These are phyloP conservation scores for Pedetes capensis DNA, from an alignment of 2,113 vertebrate species.

Conservation along the genomic window DNA sequence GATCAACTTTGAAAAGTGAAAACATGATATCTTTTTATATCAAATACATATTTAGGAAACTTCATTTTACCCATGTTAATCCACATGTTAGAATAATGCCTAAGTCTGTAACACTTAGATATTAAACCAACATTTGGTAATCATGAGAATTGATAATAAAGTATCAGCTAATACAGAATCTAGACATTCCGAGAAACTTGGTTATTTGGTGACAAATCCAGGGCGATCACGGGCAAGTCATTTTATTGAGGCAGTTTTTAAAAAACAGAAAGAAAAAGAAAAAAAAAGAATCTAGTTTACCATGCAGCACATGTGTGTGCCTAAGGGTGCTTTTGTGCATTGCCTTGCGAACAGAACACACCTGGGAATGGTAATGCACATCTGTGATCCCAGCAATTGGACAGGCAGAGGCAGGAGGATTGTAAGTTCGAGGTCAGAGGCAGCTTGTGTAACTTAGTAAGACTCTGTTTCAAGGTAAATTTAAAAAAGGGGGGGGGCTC, in stretches of 20 bases:
- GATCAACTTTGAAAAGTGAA: constrained; percentile 49
- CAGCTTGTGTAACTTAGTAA: no score
- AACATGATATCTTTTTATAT: constrained; percentile 53
- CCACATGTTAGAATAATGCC: neutral
- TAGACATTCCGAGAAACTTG: neutral
- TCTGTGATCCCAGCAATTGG: no score
- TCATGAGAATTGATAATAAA: neutral
- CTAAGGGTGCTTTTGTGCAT: neutral
- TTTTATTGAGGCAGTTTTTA: neutral
- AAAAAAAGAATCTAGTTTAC: neutral
- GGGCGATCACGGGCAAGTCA: neutral
- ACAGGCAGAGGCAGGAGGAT: no score
- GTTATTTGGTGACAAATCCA: neutral
- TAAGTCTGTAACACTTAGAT: neutral
- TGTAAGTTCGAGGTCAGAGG: no score
- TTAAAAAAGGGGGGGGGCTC: no score
- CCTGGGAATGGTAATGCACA: no score
- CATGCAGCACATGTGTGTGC: neutral
- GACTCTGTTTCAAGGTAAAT: no score
- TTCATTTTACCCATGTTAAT: neutral
- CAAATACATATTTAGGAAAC: constrained; percentile 16
- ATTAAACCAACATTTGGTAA: neutral
- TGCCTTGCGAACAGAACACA: neutral
- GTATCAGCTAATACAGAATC: neutral
- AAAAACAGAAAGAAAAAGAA: neutral